Percentiles rank a stretch among this genome's conserved stretches.
Conservation (phyloP, 2,797 vertebrate species). For the Lacerta bilineata region DNA sequence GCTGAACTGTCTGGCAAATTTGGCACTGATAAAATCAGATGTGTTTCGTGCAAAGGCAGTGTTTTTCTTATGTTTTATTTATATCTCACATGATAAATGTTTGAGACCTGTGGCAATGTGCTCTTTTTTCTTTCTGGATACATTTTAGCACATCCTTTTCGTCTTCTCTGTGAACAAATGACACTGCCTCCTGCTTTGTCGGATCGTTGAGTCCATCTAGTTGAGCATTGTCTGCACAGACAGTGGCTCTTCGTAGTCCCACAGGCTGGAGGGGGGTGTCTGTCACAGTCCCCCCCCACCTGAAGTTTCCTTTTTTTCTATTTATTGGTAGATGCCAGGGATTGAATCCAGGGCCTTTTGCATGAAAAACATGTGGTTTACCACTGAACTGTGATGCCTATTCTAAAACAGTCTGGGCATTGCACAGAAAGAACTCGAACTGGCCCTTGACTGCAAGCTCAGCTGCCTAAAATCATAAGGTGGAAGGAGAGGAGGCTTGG, state of each 20-base stretch:
- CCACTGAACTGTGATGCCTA: not conserved
- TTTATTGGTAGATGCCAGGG: not conserved
- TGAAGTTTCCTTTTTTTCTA: no score
- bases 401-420: not conserved
- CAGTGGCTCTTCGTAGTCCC: not conserved
- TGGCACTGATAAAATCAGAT: conserved; percentile 27
- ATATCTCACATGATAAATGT: conserved; percentile 23
- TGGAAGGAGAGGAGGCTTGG: no score
- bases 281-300: not conserved
- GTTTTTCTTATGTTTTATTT: conserved; percentile 38
- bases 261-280: no score
- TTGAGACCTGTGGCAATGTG: conserved; percentile 2
- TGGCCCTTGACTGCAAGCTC: not conserved
- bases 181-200: not conserved
- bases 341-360: no score
- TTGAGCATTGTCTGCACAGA: not conserved
- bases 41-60: conserved; percentile 33
- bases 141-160: not conserved
- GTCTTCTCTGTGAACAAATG: not conserved
- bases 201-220: no score
- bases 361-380: no score
- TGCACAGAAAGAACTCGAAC: not conserved
- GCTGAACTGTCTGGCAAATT: conserved; percentile 52
- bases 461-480: not conserved
- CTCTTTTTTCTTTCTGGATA: not conserved